A percentile compares a stretch with the other conserved stretches of the same genome.
phyloP scores from a whole-genome alignment of 2,888 invertebrate species.

The Tillus elongatus region DNA sequence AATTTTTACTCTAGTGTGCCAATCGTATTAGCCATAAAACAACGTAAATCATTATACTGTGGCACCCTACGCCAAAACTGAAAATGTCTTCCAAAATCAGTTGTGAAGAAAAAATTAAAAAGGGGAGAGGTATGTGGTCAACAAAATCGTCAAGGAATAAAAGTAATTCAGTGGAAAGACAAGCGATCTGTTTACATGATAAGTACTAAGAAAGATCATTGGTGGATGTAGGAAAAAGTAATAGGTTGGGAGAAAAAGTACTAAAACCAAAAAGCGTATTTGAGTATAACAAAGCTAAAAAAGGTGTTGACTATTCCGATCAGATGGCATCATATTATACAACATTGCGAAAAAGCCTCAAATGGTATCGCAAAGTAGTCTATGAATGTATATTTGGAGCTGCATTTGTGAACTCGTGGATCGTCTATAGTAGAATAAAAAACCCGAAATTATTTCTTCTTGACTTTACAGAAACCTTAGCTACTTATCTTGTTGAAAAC shows the following conservation, averaged over 20 bases:
- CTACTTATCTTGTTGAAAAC: no score
- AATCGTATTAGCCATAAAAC: not conserved
- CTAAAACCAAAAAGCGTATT: not conserved
- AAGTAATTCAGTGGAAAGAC: conserved; percentile 1
- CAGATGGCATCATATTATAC: conserved; percentile 5
- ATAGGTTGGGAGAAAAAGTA: not conserved
- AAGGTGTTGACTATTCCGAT: conserved; percentile 4
- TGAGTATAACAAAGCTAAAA: conserved; percentile 8
- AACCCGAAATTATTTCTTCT: not conserved
- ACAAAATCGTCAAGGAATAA: not conserved
- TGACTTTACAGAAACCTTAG: no score
- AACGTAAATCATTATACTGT: conserved; percentile 7
- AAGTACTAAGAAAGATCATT: not conserved
- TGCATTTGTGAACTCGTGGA: not conserved
- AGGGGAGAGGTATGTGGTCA: not conserved
- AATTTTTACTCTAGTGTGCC: conserved; percentile 15
- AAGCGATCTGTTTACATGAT: conserved; percentile 5
- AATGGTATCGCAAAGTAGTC: conserved; percentile 2
- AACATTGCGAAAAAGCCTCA: not conserved
- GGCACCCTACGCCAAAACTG: not conserved
- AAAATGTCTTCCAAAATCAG: not conserved
- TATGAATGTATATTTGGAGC: not conserved
- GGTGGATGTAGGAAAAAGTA: not conserved
- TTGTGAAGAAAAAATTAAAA: conserved; percentile 3
- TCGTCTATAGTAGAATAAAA: conserved; percentile 1